These are phyloP conservation scores for Odocoileus hemionus DNA, from an alignment of 2,113 vertebrate genomes.

Conservation along the genomic window DNA sequence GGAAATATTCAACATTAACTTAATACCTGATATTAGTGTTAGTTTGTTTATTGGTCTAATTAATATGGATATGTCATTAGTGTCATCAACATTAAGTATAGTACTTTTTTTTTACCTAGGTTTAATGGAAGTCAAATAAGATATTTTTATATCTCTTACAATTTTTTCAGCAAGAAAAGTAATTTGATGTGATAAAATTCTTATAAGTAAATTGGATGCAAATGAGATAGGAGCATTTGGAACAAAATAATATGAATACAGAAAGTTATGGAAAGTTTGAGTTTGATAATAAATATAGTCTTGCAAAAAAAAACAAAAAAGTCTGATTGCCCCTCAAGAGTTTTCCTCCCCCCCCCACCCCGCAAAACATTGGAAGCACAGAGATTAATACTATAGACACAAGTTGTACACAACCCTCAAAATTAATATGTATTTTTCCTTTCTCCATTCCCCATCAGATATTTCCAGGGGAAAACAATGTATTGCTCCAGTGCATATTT, in stretches of 20 bases:
- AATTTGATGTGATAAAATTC: not conserved
- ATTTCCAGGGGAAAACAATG: not conserved
- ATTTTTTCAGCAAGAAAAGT: not conserved
- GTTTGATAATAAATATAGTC: not conserved
- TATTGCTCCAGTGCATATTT: not conserved
- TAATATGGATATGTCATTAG: not conserved
- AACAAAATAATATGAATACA: not conserved
- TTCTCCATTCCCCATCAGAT: not conserved
- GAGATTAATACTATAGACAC: not conserved
- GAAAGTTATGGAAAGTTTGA: not conserved
- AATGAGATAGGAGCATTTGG: not conserved
- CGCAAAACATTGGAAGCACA: not conserved
- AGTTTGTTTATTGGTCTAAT: not conserved
- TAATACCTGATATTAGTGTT: not conserved
- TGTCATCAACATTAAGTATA: not conserved
- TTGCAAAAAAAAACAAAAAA: not conserved
- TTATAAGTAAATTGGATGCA: not conserved
- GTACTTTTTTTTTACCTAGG: not conserved
- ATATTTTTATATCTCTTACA: not conserved
- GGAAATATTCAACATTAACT: not conserved
- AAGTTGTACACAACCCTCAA: not conserved
- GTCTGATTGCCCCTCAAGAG: not conserved
- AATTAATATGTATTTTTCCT: not conserved
- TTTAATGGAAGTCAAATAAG: not conserved
- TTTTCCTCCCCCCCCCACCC: not conserved